A percentile compares a stretch with the other conserved stretches of the same genome.
Conservation (phyloP, 2,888 invertebrate species). For the Autographa pulchrina region DNA sequence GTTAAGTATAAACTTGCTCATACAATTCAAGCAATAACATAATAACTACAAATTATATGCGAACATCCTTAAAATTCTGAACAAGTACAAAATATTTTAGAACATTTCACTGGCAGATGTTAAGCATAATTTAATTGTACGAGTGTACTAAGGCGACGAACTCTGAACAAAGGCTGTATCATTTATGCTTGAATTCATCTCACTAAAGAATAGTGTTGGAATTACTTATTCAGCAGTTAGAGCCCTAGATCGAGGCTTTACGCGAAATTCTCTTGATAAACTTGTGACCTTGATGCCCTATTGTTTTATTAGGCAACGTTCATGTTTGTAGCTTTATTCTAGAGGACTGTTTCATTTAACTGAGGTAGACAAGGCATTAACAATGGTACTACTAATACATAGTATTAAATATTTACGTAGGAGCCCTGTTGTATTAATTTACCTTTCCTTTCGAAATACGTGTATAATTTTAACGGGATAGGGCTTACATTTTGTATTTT, state of each 20-base stretch:
- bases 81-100: conserved; percentile 50
- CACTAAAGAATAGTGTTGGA: conserved; percentile 52
- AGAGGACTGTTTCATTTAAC: conserved; percentile 26
- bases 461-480: neutral
- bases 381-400: neutral
- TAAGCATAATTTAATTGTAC: conserved; percentile 58
- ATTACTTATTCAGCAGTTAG: conserved; percentile 64
- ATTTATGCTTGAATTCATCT: conserved; percentile 59
- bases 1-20: too few relatives aligned
- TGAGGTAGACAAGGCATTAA: conserved; percentile 45
- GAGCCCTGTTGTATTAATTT: neutral
- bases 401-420: neutral
- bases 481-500: conserved; percentile 28
- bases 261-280: conserved; percentile 29
- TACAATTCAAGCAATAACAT: conserved; percentile 18
- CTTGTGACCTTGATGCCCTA: conserved; percentile 36
- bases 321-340: conserved; percentile 33
- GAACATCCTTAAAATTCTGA: conserved; percentile 49
- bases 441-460: neutral
- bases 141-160: conserved; percentile 53
- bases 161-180: conserved; percentile 53
- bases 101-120: conserved; percentile 59
- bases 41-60: conserved; percentile 34
- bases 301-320: conserved; percentile 38
- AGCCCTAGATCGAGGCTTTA: conserved; percentile 50